Evolutionary conservation across 92 coral and sea anemone species (phyloP).

Genomic region (Umimayanthus chanpuru): DNA sequence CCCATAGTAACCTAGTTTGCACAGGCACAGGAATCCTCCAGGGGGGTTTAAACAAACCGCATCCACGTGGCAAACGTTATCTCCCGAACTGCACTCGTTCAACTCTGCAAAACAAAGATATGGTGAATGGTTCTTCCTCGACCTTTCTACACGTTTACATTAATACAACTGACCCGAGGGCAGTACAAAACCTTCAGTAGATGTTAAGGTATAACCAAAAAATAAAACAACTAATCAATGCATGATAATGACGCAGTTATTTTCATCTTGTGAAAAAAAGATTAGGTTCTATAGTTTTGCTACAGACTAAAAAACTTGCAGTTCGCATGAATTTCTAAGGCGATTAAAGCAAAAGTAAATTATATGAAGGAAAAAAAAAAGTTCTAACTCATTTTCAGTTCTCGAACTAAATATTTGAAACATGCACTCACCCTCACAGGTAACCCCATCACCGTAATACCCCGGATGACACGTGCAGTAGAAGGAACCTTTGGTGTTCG

Average conservation of each 20-base stretch:
- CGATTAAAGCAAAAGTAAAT: too few species aligned
- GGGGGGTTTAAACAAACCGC: conserved; percentile 65
- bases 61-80: conserved; percentile 52
- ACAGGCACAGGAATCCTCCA: conserved; percentile 70
- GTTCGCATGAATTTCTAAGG: too few species aligned
- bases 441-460: conserved; percentile 81
- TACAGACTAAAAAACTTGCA: too few species aligned
- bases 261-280: too few species aligned
- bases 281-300: too few species aligned
- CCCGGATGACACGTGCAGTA: conserved; percentile 85
- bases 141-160: too few species aligned
- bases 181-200: not conserved
- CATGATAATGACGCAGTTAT: too few species aligned
- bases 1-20: conserved; percentile 79
- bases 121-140: not conserved
- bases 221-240: not conserved
- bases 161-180: not conserved
- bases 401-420: not conserved
- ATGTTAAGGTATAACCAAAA: not conserved
- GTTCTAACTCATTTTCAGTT: too few species aligned
- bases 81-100: conserved; percentile 59
- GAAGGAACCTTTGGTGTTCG: conserved; percentile 88
- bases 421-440: conserved; percentile 62
- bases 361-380: too few species aligned
- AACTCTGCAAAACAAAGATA: conserved; percentile 17